These are phyloP conservation scores for Manduca sexta DNA, from an alignment of 1,140 invertebrate species.

Conservation along the genomic window DNA sequence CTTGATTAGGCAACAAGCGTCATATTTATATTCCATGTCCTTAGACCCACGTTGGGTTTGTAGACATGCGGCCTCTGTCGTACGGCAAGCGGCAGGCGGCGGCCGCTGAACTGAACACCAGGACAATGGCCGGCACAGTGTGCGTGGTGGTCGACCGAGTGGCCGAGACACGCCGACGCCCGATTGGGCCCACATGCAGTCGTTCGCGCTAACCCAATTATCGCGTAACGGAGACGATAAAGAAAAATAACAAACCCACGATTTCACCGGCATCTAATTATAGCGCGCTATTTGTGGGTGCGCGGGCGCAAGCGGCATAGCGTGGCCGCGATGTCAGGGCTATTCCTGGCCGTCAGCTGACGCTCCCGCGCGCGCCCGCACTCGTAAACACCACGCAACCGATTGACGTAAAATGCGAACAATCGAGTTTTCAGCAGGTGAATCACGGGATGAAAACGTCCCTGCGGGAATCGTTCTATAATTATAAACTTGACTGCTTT, in stretches of 20 bases:
- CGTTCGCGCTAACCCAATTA: conserved; percentile 66
- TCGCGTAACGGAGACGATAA: conserved; percentile 70
- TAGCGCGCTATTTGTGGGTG: conserved; percentile 69
- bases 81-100: not conserved
- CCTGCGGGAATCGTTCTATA: conserved; percentile 54
- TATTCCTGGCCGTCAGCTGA: conserved; percentile 71
- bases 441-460: conserved; percentile 67
- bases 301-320: conserved; percentile 66
- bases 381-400: conserved; percentile 68
- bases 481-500: conserved; percentile 64
- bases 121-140: conserved; percentile 24
- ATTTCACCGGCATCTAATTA: conserved; percentile 70
- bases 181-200: conserved; percentile 62
- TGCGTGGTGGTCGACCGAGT: conserved; percentile 14
- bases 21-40: too few species aligned
- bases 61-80: too few species aligned
- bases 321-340: conserved; percentile 68
- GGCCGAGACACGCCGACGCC: conserved; percentile 65
- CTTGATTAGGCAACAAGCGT: too few species aligned
- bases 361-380: conserved; percentile 43
- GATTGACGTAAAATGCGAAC: conserved; percentile 69
- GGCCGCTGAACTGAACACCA: conserved; percentile 9
- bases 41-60: too few species aligned
- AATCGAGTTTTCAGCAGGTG: conserved; percentile 70
- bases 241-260: conserved; percentile 74